Conservation (phyloP, 2,797 vertebrate species). For the Sebastes diaconus region DNA sequence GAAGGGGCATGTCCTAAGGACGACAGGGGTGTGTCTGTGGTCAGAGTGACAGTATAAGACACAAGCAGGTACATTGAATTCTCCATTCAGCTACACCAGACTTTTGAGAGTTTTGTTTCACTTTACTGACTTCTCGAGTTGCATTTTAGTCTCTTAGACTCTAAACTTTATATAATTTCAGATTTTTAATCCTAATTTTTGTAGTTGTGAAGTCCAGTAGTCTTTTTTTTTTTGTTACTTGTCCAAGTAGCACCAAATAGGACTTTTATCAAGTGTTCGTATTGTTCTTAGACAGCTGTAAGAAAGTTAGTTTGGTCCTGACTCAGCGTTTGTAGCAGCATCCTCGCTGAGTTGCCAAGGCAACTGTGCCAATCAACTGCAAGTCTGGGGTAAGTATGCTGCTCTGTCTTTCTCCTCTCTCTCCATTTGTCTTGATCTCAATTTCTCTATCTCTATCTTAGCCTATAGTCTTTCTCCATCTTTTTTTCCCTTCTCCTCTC, state of each 20-base stretch:
- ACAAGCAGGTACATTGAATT: conserved; percentile 56
- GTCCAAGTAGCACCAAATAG: not conserved
- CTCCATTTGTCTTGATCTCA: not conserved
- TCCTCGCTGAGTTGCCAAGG: conserved; percentile 73
- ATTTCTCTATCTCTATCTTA: not conserved
- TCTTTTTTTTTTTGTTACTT: not conserved
- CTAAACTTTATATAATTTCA: not conserved
- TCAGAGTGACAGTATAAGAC: conserved; percentile 72
- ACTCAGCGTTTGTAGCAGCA: conserved; percentile 61
- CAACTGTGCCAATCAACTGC: conserved; percentile 62
- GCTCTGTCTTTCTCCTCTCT: conserved; percentile 14
- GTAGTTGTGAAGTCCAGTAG: not conserved
- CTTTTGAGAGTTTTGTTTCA: conserved; percentile 9
- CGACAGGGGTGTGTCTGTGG: conserved; percentile 73
- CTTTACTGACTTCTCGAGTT: not conserved
- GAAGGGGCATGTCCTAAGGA: conserved; percentile 61
- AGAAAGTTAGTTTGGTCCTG: conserved; percentile 36
- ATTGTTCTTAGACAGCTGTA: not conserved
- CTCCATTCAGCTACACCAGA: conserved; percentile 50
- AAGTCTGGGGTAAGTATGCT: conserved; percentile 74
- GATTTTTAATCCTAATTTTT: not conserved
- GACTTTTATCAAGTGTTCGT: not conserved
- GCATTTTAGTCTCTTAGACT: not conserved
- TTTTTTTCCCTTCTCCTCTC: not conserved
- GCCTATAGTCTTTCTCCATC: not conserved